phyloP scores from a whole-genome alignment of 92 coral and sea anemone genomes.

The Parazoanthus swiftii region DNA sequence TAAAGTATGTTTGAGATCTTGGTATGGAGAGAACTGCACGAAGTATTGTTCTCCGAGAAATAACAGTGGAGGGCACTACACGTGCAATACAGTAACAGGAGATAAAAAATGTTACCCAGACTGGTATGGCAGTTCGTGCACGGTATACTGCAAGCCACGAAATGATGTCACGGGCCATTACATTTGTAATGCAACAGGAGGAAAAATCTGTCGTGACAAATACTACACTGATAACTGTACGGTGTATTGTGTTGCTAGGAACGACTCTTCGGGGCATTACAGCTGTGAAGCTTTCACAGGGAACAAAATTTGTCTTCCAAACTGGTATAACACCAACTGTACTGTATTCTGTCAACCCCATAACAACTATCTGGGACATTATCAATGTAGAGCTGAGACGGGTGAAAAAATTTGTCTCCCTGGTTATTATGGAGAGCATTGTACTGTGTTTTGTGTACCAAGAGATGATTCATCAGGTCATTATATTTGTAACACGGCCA shows the following conservation, averaged over 20 bases:
- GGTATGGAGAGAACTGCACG: slow-evolving; percentile 70
- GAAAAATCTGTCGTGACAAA: slow-evolving; percentile 53
- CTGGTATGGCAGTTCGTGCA: slow-evolving; percentile 80
- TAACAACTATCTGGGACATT: slow-evolving; percentile 56
- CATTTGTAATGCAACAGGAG: slow-evolving; percentile 63
- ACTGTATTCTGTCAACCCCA: slow-evolving; percentile 68
- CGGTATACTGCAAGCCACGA: slow-evolving; percentile 67
- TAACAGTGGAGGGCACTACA: slow-evolving; percentile 65
- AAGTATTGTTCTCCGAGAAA: slow-evolving; percentile 52
- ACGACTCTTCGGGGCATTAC: slow-evolving; percentile 63
- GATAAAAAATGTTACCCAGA: slow-evolving; percentile 54
- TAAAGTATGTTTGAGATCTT: slow-evolving; percentile 59
- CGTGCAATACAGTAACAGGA: slow-evolving; percentile 61
- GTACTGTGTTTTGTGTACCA: slow-evolving; percentile 43
- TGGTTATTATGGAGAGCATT: slow-evolving; percentile 59
- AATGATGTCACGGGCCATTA: slow-evolving; percentile 77
- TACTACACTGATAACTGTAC: slow-evolving; percentile 63
- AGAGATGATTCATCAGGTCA: slow-evolving; percentile 62
- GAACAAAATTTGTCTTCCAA: slow-evolving; percentile 57
- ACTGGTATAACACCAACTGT: slow-evolving; percentile 73
- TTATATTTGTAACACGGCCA: slow-evolving; percentile 59
- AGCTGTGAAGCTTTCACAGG: slow-evolving; percentile 63
- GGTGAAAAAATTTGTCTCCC: slow-evolving; percentile 61
- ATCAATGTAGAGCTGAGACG: slow-evolving; percentile 47
- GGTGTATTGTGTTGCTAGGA: slow-evolving; percentile 32